Evolutionary conservation across 2,888 invertebrate species (phyloP).

Genomic region (Coelinius sp.): DNA sequence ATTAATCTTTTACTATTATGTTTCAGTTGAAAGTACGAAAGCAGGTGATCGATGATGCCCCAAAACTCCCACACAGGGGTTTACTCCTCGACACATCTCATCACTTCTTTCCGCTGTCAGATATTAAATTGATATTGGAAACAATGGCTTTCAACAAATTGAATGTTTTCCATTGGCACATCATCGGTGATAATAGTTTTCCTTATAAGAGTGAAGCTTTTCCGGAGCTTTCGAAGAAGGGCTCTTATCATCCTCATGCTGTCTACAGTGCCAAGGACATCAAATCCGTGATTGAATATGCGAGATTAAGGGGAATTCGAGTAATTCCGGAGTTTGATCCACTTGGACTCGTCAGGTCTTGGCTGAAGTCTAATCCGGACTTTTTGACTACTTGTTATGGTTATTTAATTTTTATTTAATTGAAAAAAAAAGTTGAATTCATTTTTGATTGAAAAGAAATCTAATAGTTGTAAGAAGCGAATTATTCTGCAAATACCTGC

Average conservation of each 20-base stretch:
- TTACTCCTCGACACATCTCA: constrained; percentile 89
- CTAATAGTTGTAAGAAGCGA: no score
- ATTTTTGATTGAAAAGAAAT: no score
- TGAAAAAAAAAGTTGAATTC: no score
- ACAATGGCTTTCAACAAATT: constrained; percentile 93
- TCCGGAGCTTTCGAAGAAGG: constrained; percentile 78
- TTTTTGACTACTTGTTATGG: constrained; percentile 83
- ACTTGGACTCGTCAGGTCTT: constrained; percentile 90
- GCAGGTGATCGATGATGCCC: constrained; percentile 81
- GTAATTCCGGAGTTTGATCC: constrained; percentile 93
- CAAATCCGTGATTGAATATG: constrained; percentile 81
- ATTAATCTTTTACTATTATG: no score
- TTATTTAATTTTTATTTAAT: no score
- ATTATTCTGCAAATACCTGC: no score
- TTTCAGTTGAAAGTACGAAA: constrained; percentile 77
- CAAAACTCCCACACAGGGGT: constrained; percentile 86
- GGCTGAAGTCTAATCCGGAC: constrained; percentile 84
- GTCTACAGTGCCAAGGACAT: constrained; percentile 80
- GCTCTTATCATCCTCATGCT: constrained; percentile 78
- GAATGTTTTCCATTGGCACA: constrained; percentile 96
- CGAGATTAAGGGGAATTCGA: constrained; percentile 85
- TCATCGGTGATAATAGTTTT: constrained; percentile 94
- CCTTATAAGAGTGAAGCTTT: constrained; percentile 86
- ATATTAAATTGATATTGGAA: constrained; percentile 80
- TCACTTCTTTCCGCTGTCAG: constrained; percentile 82